phyloP scores from a whole-genome alignment of 2,797 vertebrate genomes.

The Acipenser oxyrinchus region DNA sequence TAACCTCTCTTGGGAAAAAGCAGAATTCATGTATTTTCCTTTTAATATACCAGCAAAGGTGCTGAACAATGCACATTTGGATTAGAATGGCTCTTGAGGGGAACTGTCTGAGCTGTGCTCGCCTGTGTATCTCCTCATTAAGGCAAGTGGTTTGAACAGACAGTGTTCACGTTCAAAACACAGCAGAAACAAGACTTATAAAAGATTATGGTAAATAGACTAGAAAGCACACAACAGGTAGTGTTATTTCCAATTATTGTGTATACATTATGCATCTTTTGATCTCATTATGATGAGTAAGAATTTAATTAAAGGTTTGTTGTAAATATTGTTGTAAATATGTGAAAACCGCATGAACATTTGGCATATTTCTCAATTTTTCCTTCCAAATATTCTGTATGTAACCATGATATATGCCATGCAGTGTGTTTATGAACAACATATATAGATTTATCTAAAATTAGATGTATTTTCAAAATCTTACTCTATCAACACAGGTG shows the following conservation, averaged over 20 bases:
- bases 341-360: too few species aligned
- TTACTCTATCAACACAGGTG: too few species aligned
- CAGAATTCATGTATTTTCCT: neutral
- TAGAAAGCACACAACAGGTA: conserved; percentile 4
- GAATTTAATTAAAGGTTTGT: conserved; percentile 3
- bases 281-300: neutral
- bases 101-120: neutral
- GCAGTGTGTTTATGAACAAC: too few species aligned
- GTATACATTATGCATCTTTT: conserved; percentile 6
- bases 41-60: neutral
- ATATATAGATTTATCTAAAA: too few species aligned
- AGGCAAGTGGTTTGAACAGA: neutral
- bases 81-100: neutral
- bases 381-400: too few species aligned
- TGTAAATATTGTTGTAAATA: too few species aligned
- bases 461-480: too few species aligned
- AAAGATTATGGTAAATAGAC: conserved; percentile 20
- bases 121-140: conserved; percentile 8
- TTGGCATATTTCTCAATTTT: too few species aligned
- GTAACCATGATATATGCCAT: too few species aligned
- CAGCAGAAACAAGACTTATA: conserved; percentile 10
- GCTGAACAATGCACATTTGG: neutral
- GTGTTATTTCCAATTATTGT: conserved; percentile 18
- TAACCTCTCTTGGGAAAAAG: too few species aligned
- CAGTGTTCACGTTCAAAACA: conserved; percentile 9